Base-by-base conservation (phyloP, 1,140 invertebrate genomes). In the Drosophila pallidifrons region DNA sequence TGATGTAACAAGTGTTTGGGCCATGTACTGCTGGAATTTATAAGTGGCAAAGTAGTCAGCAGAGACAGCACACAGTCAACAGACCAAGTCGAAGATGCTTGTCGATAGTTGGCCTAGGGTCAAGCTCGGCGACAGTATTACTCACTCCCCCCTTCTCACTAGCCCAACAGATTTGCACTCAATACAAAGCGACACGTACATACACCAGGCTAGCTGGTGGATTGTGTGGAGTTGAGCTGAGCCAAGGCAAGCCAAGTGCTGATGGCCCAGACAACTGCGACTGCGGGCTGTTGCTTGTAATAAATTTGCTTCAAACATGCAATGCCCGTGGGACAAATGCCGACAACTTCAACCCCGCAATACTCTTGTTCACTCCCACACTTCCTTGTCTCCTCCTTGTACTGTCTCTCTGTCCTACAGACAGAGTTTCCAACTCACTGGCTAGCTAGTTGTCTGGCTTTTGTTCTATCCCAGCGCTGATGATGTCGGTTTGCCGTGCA, bases 1-100 rank as follows among this genome's bases (percentile, higher is more conserved):
- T 91, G 88, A 91, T 91, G 88, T 91, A 91, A 91, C 88, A 91
- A 91, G 89, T 91, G 89, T 89, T 91, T 85, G 88, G 78, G 76
- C 90, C 86, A 91, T 91, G 88, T 89, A 81, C 81, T 79, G 80
- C 77, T 80, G 87, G 87, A 91, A 88, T 91, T 91, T 91, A 81
- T 81, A 82, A 82, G 77, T 82, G 87, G 85, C 81, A 85, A 85
- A 89, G 79, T 79, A 85, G 79, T 81, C 77, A 79, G 66, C 72
- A 77, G 76, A 78, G 83, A 71, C 73, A 63, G 77, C 61, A 68
- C 52, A 75, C 77, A 75, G 82, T 79, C 75, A 71, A 70, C 76
- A 70, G 66, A 47, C 15, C 32, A 73, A 80, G 85, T 89, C 85
- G 70, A 85, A 89, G 81, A 88, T 82, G 75, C 68, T 87, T 89